A percentile compares a stretch with the other conserved stretches of the same genome.
Evolutionary conservation across 2,113 vertebrate species (phyloP).

Genomic region (Thunnus maccoyii): DNA sequence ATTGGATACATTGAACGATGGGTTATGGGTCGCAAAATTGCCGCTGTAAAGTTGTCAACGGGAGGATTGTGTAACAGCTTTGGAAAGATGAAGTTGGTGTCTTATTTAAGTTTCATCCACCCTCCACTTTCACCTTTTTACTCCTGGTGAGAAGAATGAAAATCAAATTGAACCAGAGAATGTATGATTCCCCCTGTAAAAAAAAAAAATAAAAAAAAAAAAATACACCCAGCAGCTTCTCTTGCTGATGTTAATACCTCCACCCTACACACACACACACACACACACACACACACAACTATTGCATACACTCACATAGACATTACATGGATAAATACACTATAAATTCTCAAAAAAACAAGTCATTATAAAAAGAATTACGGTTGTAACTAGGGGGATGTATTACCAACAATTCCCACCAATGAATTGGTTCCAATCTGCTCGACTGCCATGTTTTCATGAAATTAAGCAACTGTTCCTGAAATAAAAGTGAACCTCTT

Average conservation of each 20-base stretch:
- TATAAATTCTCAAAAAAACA: no score
- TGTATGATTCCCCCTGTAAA: slow-evolving; percentile 8
- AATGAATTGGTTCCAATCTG: no score
- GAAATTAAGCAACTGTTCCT: no score
- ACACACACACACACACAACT: slow-evolving; percentile 6
- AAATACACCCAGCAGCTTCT: not conserved
- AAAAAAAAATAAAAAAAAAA: not conserved
- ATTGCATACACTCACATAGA: not conserved
- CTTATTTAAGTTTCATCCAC: not conserved
- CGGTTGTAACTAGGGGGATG: no score
- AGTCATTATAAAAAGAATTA: no score
- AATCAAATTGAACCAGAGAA: slow-evolving; percentile 30
- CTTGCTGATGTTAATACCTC: not conserved
- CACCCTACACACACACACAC: not conserved
- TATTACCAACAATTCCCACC: not conserved
- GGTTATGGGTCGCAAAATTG: not conserved
- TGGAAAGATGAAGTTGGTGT: slow-evolving; percentile 1
- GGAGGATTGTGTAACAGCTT: not conserved
- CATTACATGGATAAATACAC: not conserved
- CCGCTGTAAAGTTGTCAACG: not conserved
- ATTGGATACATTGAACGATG: not conserved
- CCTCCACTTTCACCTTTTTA: slow-evolving; percentile 12
- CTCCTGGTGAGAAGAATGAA: slow-evolving; percentile 26
- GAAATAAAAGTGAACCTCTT: no score
- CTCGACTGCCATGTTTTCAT: no score